Conservation (phyloP, 2,797 vertebrate species). For the Salarias fasciatus region DNA sequence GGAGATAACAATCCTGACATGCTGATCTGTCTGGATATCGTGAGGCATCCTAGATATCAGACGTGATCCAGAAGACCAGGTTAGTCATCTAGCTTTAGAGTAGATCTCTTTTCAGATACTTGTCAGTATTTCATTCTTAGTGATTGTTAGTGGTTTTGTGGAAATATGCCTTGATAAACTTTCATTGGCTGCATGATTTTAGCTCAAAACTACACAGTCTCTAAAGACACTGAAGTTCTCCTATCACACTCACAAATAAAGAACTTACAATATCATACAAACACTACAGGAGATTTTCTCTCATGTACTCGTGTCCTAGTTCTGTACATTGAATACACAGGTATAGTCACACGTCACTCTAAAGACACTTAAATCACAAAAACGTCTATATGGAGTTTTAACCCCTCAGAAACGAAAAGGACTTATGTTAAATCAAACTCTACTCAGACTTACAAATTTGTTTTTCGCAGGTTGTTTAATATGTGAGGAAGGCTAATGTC, state of each 20-base stretch:
- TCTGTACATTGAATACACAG: constrained; percentile 49
- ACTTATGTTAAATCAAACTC: constrained; percentile 33
- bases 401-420: constrained; percentile 22
- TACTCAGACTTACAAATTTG: constrained; percentile 29
- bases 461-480: constrained; percentile 28
- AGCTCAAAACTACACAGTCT: neutral
- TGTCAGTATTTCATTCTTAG: no score
- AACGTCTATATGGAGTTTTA: constrained; percentile 28
- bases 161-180: no score
- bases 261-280: constrained; percentile 37
- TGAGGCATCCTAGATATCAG: no score
- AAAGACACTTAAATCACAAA: constrained; percentile 55
- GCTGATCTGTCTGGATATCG: no score
- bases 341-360: constrained; percentile 31
- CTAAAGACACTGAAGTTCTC: constrained; percentile 3
- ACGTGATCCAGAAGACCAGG: no score
- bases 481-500: constrained; percentile 29
- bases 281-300: constrained; percentile 32
- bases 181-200: no score
- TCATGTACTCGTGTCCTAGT: constrained; percentile 23
- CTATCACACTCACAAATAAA: constrained; percentile 57
- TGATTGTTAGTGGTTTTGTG: no score
- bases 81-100: no score
- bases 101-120: no score
- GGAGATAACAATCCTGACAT: no score